phyloP scores from a whole-genome alignment of 2,888 invertebrate species.

The Patella depressa region DNA sequence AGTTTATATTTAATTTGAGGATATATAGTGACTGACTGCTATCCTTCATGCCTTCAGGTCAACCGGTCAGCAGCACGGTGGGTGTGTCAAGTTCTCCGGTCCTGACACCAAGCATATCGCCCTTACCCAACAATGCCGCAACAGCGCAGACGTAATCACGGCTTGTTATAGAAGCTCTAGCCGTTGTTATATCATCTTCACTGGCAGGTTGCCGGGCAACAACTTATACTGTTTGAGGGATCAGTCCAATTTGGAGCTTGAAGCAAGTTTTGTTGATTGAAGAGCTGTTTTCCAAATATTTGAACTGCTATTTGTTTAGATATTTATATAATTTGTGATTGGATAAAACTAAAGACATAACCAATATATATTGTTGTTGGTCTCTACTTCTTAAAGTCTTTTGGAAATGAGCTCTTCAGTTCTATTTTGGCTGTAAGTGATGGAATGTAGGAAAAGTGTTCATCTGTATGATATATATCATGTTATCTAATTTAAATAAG shows the following conservation, averaged over 20 bases:
- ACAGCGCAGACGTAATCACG: slow-evolving; percentile 49
- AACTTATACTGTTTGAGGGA: neutral
- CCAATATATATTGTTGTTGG: too few species aligned
- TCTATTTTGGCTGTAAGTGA: too few species aligned
- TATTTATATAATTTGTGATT: too few species aligned
- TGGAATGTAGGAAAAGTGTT: too few species aligned
- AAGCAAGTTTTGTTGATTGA: neutral
- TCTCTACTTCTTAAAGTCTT: too few species aligned
- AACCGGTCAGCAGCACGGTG: slow-evolving; percentile 52
- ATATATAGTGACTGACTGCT: slow-evolving; percentile 3
- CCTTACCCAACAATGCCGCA: slow-evolving; percentile 64
- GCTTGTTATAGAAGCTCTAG: slow-evolving; percentile 29
- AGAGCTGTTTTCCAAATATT: slow-evolving; percentile 9
- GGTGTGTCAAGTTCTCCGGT: slow-evolving; percentile 66
- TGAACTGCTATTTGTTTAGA: neutral
- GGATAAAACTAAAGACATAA: too few species aligned
- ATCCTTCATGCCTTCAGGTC: slow-evolving; percentile 43
- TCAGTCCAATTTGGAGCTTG: neutral
- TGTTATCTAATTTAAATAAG: too few species aligned
- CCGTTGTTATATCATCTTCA: slow-evolving; percentile 2
- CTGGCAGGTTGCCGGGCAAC: slow-evolving; percentile 4
- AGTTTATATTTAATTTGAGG: too few species aligned
- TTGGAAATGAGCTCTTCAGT: too few species aligned
- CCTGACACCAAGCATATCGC: slow-evolving; percentile 63
- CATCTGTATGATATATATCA: too few species aligned